Evolutionary conservation across 2,888 invertebrate species (phyloP).

Genomic region (Gandaritis pyraliata): DNA sequence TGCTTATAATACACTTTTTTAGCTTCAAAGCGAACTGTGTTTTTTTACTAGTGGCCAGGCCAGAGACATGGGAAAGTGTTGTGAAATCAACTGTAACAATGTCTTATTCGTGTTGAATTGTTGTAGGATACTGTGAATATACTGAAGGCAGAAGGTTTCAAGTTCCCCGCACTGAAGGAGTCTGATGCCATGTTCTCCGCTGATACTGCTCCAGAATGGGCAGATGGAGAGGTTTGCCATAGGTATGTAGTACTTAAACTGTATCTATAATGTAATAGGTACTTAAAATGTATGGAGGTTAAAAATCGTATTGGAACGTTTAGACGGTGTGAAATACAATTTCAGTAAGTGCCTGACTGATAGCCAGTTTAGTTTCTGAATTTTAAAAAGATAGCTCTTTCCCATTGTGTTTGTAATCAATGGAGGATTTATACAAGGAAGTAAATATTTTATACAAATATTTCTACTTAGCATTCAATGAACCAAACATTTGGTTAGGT

Average conservation of each 20-base stretch:
- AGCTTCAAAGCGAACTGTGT: neutral
- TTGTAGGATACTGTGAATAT: constrained; percentile 95
- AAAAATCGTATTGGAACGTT: no score
- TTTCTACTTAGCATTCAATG: no score
- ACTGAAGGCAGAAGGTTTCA: constrained; percentile 96
- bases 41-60: constrained; percentile 3
- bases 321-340: no score
- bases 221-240: constrained; percentile 97
- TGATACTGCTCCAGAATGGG: constrained; percentile 99
- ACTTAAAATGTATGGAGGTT: no score
- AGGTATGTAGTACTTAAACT: constrained; percentile 61
- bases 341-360: no score
- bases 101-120: constrained; percentile 30
- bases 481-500: no score
- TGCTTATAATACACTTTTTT: constrained; percentile 5
- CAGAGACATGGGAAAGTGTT: constrained; percentile 18
- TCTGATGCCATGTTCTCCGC: constrained; percentile 99
- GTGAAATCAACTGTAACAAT: constrained; percentile 33
- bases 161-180: constrained; percentile 95
- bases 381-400: no score
- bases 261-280: no score
- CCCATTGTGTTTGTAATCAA: no score
- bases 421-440: no score
- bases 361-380: no score
- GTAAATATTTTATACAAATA: no score